These are phyloP conservation scores for Venturia canescens DNA, from an alignment of 1,140 invertebrate species.

Conservation along the genomic window DNA sequence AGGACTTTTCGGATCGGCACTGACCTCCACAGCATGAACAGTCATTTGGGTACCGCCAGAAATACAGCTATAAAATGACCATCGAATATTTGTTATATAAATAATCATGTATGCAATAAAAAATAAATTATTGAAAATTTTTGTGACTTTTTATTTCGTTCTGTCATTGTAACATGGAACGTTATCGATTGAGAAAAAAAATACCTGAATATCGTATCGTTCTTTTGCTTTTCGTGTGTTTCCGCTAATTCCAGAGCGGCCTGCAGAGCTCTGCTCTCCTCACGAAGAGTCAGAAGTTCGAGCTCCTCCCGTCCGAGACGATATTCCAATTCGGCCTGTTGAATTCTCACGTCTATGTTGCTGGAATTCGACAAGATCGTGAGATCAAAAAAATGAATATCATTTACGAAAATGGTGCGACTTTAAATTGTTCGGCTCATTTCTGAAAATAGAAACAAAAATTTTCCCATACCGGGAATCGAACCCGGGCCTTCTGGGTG, in stretches of 20 bases:
- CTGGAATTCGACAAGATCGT: slow-evolving; percentile 73
- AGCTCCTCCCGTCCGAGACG: slow-evolving; percentile 91
- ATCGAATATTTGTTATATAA: slow-evolving; percentile 9
- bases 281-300: slow-evolving; percentile 88
- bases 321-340: slow-evolving; percentile 93
- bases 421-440: too few relatives aligned
- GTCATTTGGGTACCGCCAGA: slow-evolving; percentile 74
- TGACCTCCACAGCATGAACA: slow-evolving; percentile 82
- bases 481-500: slow-evolving; percentile 54
- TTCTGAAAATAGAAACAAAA: slow-evolving; percentile 41
- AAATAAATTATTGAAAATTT: neutral
- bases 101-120: neutral
- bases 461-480: slow-evolving; percentile 53
- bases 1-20: slow-evolving; percentile 82
- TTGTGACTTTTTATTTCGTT: neutral
- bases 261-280: slow-evolving; percentile 89
- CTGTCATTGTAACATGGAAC: neutral
- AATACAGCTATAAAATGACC: slow-evolving; percentile 75
- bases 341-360: slow-evolving; percentile 92
- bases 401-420: too few relatives aligned
- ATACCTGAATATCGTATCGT: slow-evolving; percentile 83
- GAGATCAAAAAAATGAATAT: slow-evolving; percentile 43
- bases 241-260: slow-evolving; percentile 85
- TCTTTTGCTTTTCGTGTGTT: slow-evolving; percentile 74
- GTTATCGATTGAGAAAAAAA: neutral